Percentiles rank a stretch among this genome's conserved stretches.
Conservation (phyloP, 30 jellyfish, hydroid and myxozoan species). For the Rhopilema esculentum region DNA sequence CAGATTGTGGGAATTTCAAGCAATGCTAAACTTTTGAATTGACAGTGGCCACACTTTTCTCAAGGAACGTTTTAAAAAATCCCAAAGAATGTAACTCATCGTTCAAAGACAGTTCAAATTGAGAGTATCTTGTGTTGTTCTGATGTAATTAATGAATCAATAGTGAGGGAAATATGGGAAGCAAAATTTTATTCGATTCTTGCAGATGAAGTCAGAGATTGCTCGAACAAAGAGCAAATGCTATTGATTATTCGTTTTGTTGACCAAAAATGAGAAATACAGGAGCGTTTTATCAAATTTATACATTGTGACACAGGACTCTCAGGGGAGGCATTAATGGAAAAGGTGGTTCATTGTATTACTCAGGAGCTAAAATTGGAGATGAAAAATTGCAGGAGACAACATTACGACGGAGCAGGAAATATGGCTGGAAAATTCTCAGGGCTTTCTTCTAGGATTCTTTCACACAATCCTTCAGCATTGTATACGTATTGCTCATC, state of each 20-base stretch:
- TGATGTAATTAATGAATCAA: neutral
- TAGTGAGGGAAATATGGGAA: conserved; percentile 24
- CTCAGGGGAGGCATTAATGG: conserved; percentile 13
- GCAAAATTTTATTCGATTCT: conserved; percentile 30
- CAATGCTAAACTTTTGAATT: neutral
- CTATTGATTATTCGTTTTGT: conserved; percentile 39
- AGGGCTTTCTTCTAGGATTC: conserved; percentile 27
- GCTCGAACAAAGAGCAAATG: conserved; percentile 61
- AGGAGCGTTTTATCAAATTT: conserved; percentile 11
- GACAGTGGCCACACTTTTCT: conserved; percentile 4
- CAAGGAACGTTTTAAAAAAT: neutral
- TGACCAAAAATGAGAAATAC: neutral
- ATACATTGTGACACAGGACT: conserved; percentile 38
- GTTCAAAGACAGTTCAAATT: conserved; percentile 60
- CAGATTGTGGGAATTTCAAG: conserved; percentile 5
- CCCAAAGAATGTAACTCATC: conserved; percentile 74
- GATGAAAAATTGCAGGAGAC: conserved; percentile 43
- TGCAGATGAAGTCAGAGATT: conserved; percentile 64
- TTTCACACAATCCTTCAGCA: neutral
- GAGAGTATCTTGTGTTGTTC: conserved; percentile 50
- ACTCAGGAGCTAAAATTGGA: conserved; percentile 8
- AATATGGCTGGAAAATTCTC: conserved; percentile 67
- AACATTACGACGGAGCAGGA: conserved; percentile 75
- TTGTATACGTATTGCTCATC: too few relatives aligned
- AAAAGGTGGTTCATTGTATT: neutral